Percentiles rank a stretch among this genome's conserved stretches.
Conservation (phyloP, 2,888 invertebrate species). For the Pterostichus madidus region DNA sequence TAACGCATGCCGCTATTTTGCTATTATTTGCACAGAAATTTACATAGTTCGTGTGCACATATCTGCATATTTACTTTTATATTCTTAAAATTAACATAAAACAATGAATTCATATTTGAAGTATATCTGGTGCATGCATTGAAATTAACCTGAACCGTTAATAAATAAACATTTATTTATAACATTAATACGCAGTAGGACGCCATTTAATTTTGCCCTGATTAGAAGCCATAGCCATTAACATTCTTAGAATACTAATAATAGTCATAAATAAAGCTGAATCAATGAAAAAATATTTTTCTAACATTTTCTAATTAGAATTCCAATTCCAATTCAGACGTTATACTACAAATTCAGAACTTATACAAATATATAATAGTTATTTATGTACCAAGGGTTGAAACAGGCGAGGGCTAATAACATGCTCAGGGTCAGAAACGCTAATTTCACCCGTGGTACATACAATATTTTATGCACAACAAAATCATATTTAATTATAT, state of each 20-base stretch:
- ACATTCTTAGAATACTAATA: constrained; percentile 19
- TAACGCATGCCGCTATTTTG: constrained; percentile 1
- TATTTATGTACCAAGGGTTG: too few relatives aligned
- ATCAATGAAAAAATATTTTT: constrained; percentile 16
- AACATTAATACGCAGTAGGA: constrained; percentile 6
- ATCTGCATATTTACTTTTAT: constrained; percentile 35
- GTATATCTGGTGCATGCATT: constrained; percentile 12
- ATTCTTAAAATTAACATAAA: constrained; percentile 13
- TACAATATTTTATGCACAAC: too few relatives aligned
- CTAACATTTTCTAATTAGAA: neutral
- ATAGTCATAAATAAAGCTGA: constrained; percentile 4
- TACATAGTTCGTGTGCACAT: neutral
- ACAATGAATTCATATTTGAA: constrained; percentile 20
- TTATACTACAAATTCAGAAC: neutral
- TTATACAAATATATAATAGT: neutral
- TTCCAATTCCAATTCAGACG: neutral
- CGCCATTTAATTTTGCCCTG: constrained; percentile 36
- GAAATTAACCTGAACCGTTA: constrained; percentile 35
- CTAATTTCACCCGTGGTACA: too few relatives aligned
- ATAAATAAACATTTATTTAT: constrained; percentile 17
- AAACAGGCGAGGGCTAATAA: too few relatives aligned
- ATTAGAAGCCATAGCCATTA: constrained; percentile 20
- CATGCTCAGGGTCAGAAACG: too few relatives aligned
- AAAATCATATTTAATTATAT: too few relatives aligned
- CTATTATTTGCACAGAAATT: constrained; percentile 30